Conservation (phyloP, 2,113 vertebrate genomes). For the Silurus meridionalis region DNA sequence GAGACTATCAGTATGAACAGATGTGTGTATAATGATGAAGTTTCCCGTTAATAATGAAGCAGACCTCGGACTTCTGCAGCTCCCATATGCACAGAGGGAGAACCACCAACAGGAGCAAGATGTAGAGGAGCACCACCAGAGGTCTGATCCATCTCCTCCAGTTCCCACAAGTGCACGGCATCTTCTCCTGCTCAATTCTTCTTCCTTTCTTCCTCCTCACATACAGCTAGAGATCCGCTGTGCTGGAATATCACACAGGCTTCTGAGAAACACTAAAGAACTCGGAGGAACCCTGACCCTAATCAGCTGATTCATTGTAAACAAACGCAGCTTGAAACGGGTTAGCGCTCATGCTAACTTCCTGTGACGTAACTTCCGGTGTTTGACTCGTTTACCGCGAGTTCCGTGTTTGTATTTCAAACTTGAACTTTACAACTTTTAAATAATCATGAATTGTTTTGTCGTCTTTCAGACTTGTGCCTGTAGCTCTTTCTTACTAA, state of each 20-base stretch:
- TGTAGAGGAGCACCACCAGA: constrained; percentile 84
- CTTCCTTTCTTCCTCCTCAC: constrained; percentile 10
- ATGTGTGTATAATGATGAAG: neutral
- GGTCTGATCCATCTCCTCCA: constrained; percentile 96
- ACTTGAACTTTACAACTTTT: too few relatives aligned
- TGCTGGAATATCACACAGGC: neutral
- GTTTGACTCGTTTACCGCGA: too few relatives aligned
- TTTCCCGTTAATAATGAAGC: neutral
- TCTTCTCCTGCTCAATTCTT: constrained; percentile 56
- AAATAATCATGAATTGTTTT: too few relatives aligned
- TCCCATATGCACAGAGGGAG: constrained; percentile 90
- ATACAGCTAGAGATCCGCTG: neutral
- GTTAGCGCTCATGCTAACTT: neutral
- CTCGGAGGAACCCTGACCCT: neutral
- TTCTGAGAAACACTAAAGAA: too few relatives aligned
- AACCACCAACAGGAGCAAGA: constrained; percentile 82
- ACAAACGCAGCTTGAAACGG: neutral
- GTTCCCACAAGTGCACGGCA: constrained; percentile 92
- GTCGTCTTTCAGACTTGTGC: too few relatives aligned
- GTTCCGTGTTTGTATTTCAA: too few relatives aligned
- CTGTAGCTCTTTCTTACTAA: too few relatives aligned
- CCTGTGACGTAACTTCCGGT: too few relatives aligned
- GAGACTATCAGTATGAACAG: too few relatives aligned
- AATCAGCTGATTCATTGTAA: constrained; percentile 49
- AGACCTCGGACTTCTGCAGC: constrained; percentile 87